These are phyloP conservation scores for Allolobophora icterica DNA, from an alignment of 2,888 invertebrate species.

Conservation along the genomic window DNA sequence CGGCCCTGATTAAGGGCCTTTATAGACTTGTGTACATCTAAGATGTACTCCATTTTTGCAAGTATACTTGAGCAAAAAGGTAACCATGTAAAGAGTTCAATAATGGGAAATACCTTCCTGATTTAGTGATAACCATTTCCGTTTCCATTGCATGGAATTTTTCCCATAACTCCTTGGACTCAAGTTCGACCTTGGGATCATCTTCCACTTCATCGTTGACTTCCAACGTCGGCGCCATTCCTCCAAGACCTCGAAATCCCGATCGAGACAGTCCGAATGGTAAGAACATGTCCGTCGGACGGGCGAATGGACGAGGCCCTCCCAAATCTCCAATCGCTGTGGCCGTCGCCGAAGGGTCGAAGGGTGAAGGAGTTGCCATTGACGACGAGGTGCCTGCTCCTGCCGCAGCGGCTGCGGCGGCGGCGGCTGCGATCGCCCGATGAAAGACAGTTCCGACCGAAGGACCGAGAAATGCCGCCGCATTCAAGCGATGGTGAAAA, in stretches of 20 bases:
- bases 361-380: background rate
- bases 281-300: background rate
- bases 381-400: background rate
- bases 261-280: conserved; percentile 9
- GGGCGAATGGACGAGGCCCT: background rate
- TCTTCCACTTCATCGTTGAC: conserved; percentile 81
- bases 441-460: conserved; percentile 32
- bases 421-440: conserved; percentile 20
- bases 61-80: too few species aligned
- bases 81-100: conserved; percentile 64
- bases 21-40: too few species aligned
- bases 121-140: conserved; percentile 69
- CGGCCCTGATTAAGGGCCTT: too few species aligned
- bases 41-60: too few species aligned
- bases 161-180: conserved; percentile 66
- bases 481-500: background rate
- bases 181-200: conserved; percentile 91
- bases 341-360: background rate
- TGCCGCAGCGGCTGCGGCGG: background rate
- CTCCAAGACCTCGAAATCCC: background rate
- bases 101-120: conserved; percentile 63
- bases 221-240: background rate
- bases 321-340: background rate
- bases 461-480: background rate
- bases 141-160: conserved; percentile 66